phyloP scores from a whole-genome alignment of 1,140 invertebrate species.

The Cydia strobilella region DNA sequence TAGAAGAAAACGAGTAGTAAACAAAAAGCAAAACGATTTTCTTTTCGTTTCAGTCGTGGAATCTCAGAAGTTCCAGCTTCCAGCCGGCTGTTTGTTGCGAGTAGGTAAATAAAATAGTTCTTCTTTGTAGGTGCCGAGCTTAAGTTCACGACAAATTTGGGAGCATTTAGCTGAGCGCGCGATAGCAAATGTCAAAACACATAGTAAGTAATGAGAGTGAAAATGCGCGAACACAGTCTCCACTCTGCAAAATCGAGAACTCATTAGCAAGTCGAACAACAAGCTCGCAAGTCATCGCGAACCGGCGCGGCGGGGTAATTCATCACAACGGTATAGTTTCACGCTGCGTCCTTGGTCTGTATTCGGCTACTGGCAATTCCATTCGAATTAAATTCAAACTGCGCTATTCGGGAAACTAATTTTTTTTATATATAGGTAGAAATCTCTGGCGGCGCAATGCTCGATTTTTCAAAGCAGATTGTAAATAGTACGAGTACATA shows the following conservation, averaged over 20 bases:
- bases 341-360: slow-evolving; percentile 22
- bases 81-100: slow-evolving; percentile 1
- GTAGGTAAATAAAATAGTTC: slow-evolving; percentile 15
- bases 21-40: not conserved
- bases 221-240: slow-evolving; percentile 43
- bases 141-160: slow-evolving; percentile 2
- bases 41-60: slow-evolving; percentile 21
- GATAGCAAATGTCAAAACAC: slow-evolving; percentile 44
- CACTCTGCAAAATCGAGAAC: slow-evolving; percentile 54
- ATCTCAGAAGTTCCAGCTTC: slow-evolving; percentile 17
- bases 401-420: not conserved
- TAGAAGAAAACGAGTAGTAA: not conserved
- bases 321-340: slow-evolving; percentile 45
- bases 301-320: slow-evolving; percentile 39
- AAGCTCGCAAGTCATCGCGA: slow-evolving; percentile 53
- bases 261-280: slow-evolving; percentile 63
- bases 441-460: not conserved
- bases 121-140: slow-evolving; percentile 14
- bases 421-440: not conserved
- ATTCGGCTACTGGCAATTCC: not conserved
- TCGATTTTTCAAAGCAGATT: too few species aligned
- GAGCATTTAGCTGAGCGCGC: slow-evolving; percentile 3
- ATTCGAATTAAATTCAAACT: slow-evolving; percentile 16
- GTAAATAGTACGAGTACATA: too few species aligned
- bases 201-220: slow-evolving; percentile 50